Conservation (phyloP, 1,140 invertebrate genomes). For the Asobara japonica region DNA sequence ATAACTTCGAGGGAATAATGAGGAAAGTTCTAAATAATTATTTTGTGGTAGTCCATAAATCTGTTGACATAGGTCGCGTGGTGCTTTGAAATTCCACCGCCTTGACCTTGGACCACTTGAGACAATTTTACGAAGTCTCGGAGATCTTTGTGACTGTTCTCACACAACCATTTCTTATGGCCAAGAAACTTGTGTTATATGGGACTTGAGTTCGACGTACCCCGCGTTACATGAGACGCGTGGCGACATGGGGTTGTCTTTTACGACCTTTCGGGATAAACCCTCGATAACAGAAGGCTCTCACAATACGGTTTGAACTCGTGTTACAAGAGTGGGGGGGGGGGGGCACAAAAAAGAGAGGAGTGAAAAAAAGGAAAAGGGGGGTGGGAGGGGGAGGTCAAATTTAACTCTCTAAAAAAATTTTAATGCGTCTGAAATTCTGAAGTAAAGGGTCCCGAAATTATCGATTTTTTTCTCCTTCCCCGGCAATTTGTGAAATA, state of each 20-base stretch:
- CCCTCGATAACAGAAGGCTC: constrained; percentile 6
- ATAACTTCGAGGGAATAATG: too few relatives aligned
- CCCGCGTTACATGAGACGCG: constrained; percentile 31
- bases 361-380: too few relatives aligned
- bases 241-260: constrained; percentile 39
- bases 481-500: too few relatives aligned
- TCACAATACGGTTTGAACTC: neutral
- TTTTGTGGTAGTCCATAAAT: neutral
- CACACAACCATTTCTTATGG: neutral
- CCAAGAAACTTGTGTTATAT: neutral
- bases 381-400: too few relatives aligned
- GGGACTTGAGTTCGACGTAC: neutral
- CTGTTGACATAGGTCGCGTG: constrained; percentile 11
- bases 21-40: neutral
- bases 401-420: too few relatives aligned
- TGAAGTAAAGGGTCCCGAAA: too few relatives aligned
- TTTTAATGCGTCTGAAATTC: too few relatives aligned
- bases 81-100: neutral
- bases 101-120: neutral
- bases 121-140: neutral
- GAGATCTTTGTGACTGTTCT: neutral
- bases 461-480: too few relatives aligned
- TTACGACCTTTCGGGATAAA: constrained; percentile 43
- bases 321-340: too few relatives aligned
- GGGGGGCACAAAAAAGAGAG: too few relatives aligned